Base-by-base conservation (phyloP, 2,888 invertebrate species). In the Dasysyrphus tricinctus region DNA sequence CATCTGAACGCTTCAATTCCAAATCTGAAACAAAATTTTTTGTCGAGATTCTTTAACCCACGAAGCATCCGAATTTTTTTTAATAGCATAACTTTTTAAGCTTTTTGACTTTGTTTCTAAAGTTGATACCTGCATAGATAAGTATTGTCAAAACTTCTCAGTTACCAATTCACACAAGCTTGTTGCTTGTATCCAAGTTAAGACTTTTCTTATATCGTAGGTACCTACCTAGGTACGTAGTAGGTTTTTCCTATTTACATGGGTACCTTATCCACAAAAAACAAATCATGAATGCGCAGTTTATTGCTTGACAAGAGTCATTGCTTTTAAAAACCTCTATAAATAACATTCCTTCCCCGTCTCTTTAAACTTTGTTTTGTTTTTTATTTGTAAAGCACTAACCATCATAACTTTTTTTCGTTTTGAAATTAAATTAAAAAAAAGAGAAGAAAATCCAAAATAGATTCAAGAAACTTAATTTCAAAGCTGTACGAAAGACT, bases 381-480 rank as follows among this genome's bases (percentile, higher is more conserved):
- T 24, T 16, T 49, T 32, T 42, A 29, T 16, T 47, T 37, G 16
- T 44, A 47, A 67, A 67, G 65, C 65, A 49, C 34, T 49, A 49
- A 51, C 51, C 37, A 37, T 67, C 67, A 67, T 67, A 44, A 19
- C 7, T 16, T 49, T 19, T 67, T 5, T 34, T 67, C 24, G 14
- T 24, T 34, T 67, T 19, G 12, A 39, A 39, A 44, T 24, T 1
- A 51, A 49, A 37, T 11, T 3, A 51, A 19, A 9, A 6, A 11
- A 9, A 6, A n/a, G 0, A 44, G 32, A n/a, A 29, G 8, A 51
- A 67, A 19, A 67, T 54, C 69, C n/a, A 34, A 69, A 69, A 69
- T 69, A 69, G 69, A 51, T 29, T 37, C n/a, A 54, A 54, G 54
- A 39, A 69, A 69, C 69, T 69, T 69, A 39, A 51, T 69, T 69